phyloP scores from a whole-genome alignment of 2,888 invertebrate species.

The Heliconius cydno region DNA sequence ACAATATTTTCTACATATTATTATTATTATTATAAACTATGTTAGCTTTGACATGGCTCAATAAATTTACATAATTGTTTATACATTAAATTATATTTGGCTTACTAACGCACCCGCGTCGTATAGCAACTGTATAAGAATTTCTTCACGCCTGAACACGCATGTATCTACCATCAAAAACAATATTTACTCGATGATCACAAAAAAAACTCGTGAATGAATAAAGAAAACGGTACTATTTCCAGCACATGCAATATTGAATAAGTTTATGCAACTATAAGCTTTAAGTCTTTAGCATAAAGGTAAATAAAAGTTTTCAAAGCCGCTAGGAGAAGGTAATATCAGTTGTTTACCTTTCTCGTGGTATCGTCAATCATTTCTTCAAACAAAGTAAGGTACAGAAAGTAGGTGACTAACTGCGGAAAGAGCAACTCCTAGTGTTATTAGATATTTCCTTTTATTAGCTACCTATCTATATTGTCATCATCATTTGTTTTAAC shows the following conservation, averaged over 20 bases:
- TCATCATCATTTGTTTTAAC: background rate
- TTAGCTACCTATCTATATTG: background rate
- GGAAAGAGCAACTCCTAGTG: constrained; percentile 25
- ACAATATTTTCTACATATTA: background rate
- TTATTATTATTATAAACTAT: background rate
- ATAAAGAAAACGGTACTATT: constrained; percentile 56
- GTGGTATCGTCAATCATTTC: constrained; percentile 66
- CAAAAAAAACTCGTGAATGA: constrained; percentile 52
- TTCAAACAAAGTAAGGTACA: constrained; percentile 57
- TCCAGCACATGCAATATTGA: constrained; percentile 48
- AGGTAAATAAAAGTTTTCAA: constrained; percentile 27
- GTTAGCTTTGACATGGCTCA: background rate
- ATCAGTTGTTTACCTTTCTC: constrained; percentile 64
- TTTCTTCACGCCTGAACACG: constrained; percentile 25
- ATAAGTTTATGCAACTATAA: constrained; percentile 49
- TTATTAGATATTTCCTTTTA: constrained; percentile 22
- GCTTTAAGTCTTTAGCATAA: constrained; percentile 46
- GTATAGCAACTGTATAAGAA: background rate
- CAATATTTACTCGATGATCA: constrained; percentile 33
- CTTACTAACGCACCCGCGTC: background rate
- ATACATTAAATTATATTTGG: constrained; percentile 5
- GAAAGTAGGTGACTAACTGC: constrained; percentile 63
- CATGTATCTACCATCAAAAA: constrained; percentile 14
- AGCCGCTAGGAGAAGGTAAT: constrained; percentile 33
- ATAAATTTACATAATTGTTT: constrained; percentile 17